Evolutionary conservation across 2,888 invertebrate species (phyloP).

Genomic region (Rotaria macrura): DNA sequence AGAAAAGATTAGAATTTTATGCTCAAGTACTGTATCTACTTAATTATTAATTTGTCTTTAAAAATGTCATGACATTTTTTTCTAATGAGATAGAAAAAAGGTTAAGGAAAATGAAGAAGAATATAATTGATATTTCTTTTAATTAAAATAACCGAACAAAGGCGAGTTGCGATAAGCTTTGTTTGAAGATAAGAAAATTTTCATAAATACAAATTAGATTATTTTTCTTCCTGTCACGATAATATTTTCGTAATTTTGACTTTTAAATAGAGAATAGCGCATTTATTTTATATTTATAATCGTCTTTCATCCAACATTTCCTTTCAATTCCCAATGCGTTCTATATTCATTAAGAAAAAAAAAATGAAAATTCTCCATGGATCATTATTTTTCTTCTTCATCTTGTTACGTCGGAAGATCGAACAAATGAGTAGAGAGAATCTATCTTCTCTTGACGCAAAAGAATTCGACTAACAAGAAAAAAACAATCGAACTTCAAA

Average conservation of each 20-base stretch:
- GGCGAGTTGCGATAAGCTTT: no score
- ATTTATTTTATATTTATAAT: background rate
- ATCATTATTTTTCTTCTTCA: background rate
- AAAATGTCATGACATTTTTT: background rate
- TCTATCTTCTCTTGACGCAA: no score
- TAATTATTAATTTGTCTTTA: background rate
- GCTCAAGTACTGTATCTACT: background rate
- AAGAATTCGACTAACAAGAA: no score
- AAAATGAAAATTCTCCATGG: background rate
- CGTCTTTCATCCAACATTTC: background rate
- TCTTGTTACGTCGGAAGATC: no score
- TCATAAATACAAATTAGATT: background rate
- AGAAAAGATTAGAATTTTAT: background rate
- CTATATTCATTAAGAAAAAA: background rate
- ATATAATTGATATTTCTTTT: background rate
- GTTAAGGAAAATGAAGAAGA: background rate
- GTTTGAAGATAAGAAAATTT: no score
- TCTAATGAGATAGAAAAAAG: background rate
- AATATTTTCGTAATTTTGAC: background rate
- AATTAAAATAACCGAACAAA: no score
- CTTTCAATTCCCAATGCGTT: background rate
- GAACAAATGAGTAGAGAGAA: no score
- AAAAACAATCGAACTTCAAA: no score
- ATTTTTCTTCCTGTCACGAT: background rate
- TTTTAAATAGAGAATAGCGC: background rate